Base-by-base conservation (phyloP, 2,888 invertebrate genomes). In the Athetis lepigone region DNA sequence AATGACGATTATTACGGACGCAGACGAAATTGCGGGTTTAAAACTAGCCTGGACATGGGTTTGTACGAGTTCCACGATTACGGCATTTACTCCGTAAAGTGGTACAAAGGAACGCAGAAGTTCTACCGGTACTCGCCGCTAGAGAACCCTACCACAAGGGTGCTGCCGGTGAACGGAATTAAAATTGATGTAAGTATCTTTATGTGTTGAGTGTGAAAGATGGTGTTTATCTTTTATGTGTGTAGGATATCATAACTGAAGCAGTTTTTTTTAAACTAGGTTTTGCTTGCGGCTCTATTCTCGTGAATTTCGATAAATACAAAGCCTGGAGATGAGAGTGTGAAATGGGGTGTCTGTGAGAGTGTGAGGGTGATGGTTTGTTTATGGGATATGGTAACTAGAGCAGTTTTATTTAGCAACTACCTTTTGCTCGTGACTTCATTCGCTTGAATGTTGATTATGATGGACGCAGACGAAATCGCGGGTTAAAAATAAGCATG, bases 121-220 rank as follows among this genome's bases (percentile, higher is more conserved):
- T 98, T 98, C 94, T 98, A 98, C 92, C 96, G 98, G 81, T 98
- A 96, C 88, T 97, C 97, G 11, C 98, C 98, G 9, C 95, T 96
- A 72, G 97, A 98, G 84, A 92, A 92, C 52, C 97, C 97, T 4
- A 95, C 96, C 36, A 97, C 96, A 21, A 97, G 97, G 92, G 96
- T 96, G 76, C 96, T 97, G 88, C 96, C 96, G 66, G 96, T 97
- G 75, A 95, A 96, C 71, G 97, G 97, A 80, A 97, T 98, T 85
- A 96, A 96, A 87, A 96, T 98, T 80, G 97, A 98, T 95, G 98
- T 98, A 91, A 97, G 98, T 97, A 86, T 73, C 59, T 42, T 42
- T 40, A 46, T 21, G 39, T 36, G n/a, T 40, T 36, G n/a, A 16
- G n/a, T 4, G 9, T 42, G 11, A 0, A 16, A 37, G 18, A 19